Evolutionary conservation across 2,113 vertebrate genomes (phyloP).

Genomic region (Helogale parvula): DNA sequence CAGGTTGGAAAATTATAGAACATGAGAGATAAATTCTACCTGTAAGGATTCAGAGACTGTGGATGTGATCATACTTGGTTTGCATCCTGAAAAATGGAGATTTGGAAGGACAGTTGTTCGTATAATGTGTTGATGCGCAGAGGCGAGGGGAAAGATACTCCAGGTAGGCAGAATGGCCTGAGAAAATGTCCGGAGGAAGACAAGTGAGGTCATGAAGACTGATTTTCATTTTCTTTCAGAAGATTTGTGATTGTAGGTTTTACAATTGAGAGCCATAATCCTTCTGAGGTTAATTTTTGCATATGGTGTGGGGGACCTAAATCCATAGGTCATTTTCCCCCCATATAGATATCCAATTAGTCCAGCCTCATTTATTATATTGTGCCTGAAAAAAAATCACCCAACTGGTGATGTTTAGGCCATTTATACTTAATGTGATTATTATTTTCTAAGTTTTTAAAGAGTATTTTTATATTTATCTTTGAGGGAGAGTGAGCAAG

Average conservation of each 20-base stretch:
- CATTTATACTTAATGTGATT: not conserved
- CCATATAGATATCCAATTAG: not conserved
- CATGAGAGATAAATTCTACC: not conserved
- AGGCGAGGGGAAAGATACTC: not conserved
- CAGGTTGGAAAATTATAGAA: not conserved
- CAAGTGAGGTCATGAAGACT: not conserved
- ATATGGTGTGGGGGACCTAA: not conserved
- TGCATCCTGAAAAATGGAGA: not conserved
- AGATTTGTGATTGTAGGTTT: not conserved
- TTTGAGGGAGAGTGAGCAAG: too few relatives aligned
- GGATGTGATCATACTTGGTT: not conserved
- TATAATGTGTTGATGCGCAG: not conserved
- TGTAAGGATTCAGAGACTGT: not conserved
- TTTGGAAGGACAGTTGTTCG: not conserved
- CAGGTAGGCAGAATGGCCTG: not conserved
- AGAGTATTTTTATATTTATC: too few relatives aligned
- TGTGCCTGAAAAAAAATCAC: not conserved
- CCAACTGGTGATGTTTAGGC: not conserved
- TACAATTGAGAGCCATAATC: not conserved
- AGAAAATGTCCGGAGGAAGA: not conserved
- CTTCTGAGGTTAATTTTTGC: not conserved
- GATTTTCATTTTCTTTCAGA: not conserved
- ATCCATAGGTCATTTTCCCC: not conserved
- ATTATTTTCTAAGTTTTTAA: not conserved
- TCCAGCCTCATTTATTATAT: not conserved